Percentiles rank a stretch among this genome's conserved stretches.
These are phyloP conservation scores for Varanus salvator DNA, from an alignment of 2,113 vertebrate genomes.

Conservation along the genomic window DNA sequence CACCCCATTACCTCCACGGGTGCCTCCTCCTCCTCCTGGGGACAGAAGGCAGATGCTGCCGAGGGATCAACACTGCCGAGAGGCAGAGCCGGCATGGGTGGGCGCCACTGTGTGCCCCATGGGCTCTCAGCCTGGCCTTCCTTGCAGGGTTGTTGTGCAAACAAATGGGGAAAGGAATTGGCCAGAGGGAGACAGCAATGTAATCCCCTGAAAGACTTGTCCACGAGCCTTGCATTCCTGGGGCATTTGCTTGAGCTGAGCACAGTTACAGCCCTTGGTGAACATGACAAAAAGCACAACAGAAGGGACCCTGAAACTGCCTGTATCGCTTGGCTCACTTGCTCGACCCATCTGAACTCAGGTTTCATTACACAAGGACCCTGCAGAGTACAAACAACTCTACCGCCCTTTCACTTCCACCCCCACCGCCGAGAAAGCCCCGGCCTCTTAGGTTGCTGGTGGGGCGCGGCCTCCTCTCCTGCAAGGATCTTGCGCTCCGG, in stretches of 20 bases:
- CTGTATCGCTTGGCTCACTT: neutral
- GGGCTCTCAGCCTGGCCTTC: no score
- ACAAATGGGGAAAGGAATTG: no score
- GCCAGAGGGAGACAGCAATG: neutral
- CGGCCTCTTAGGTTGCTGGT: neutral
- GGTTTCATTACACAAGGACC: neutral
- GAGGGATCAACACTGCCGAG: no score
- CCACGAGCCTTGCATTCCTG: no score
- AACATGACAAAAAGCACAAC: neutral
- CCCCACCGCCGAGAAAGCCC: neutral
- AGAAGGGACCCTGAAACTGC: neutral
- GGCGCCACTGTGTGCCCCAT: no score
- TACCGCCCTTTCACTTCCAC: neutral
- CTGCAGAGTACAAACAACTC: neutral
- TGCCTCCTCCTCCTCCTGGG: no score
- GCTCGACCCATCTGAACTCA: neutral
- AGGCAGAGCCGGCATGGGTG: no score
- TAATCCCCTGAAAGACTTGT: neutral
- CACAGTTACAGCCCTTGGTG: neutral
- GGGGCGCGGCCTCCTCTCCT: neutral
- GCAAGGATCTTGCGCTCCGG: no score
- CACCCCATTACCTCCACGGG: no score
- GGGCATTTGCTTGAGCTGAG: neutral
- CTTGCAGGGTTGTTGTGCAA: no score
- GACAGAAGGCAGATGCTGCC: no score